These are phyloP conservation scores for Hirtodrosophila confusa DNA, from an alignment of 2,888 invertebrate genomes.

Conservation along the genomic window DNA sequence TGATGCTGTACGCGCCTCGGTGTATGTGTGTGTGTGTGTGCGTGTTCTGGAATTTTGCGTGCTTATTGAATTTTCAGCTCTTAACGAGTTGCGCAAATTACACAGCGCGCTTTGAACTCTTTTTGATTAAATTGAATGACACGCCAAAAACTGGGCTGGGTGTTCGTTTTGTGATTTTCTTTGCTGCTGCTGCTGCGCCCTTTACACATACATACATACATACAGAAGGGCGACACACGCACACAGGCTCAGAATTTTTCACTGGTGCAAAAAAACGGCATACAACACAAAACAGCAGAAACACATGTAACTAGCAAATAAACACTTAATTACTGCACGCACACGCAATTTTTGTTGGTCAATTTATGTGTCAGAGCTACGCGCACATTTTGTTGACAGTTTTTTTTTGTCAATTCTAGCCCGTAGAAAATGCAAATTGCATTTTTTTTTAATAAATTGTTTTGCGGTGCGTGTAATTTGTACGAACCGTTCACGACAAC, in stretches of 20 bases:
- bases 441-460: conserved; percentile 40
- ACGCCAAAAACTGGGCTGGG: conserved; percentile 23
- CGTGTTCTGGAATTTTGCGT: conserved; percentile 70
- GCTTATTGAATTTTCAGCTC: conserved; percentile 70
- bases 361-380: conserved; percentile 28
- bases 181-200: conserved; percentile 65
- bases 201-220: conserved; percentile 55
- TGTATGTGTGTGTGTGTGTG: conserved; percentile 25
- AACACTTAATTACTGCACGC: conserved; percentile 31
- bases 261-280: conserved; percentile 49
- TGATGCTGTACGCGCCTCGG: conserved; percentile 28
- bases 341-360: conserved; percentile 28
- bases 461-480: conserved; percentile 35
- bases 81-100: conserved; percentile 57
- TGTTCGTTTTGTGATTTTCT: conserved; percentile 21
- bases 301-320: conserved; percentile 42
- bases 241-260: conserved; percentile 48
- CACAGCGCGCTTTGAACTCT: conserved; percentile 41
- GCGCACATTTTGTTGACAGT: conserved; percentile 47
- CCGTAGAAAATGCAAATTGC: conserved; percentile 45
- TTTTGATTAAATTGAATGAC: conserved; percentile 47
- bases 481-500: conserved; percentile 59
- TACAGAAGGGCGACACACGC: conserved; percentile 37
- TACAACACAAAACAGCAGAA: conserved; percentile 21
- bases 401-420: conserved; percentile 32